Evolutionary conservation across 2,888 invertebrate genomes (phyloP).

Genomic region (Argynnis bischoffii): DNA sequence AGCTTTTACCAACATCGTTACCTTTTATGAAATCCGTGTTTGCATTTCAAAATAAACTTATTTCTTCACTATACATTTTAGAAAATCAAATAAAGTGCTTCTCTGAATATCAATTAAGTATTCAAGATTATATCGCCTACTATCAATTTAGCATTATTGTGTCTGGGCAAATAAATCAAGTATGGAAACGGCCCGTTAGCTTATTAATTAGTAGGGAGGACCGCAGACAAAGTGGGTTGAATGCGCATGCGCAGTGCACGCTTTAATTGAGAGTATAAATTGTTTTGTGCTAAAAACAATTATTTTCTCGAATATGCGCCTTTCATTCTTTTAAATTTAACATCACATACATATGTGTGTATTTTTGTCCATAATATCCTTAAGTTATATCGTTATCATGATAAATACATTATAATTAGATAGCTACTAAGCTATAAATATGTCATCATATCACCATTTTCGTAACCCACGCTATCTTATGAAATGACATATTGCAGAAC

Average conservation of each 20-base stretch:
- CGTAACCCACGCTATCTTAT: constrained; percentile 50
- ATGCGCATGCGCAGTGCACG: constrained; percentile 57
- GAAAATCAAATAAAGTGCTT: too few relatives aligned
- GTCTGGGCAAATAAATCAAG: constrained; percentile 58
- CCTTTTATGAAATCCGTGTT: too few relatives aligned
- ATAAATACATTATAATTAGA: neutral
- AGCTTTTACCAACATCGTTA: too few relatives aligned
- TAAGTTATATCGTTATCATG: neutral
- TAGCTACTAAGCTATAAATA: neutral
- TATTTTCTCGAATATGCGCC: too few relatives aligned
- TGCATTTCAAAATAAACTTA: too few relatives aligned
- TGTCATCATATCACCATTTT: neutral
- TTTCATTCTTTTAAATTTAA: too few relatives aligned
- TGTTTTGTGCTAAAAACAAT: constrained; percentile 7
- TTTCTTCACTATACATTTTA: too few relatives aligned
- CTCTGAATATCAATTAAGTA: neutral
- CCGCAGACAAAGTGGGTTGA: constrained; percentile 59
- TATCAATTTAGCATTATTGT: constrained; percentile 48
- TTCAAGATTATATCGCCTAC: neutral
- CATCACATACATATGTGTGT: too few relatives aligned
- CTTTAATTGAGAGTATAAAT: constrained; percentile 55
- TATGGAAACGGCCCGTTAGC: constrained; percentile 65
- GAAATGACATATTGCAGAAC: constrained; percentile 41
- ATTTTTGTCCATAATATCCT: too few relatives aligned
- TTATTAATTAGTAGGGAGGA: constrained; percentile 67